Evolutionary conservation across 2,888 invertebrate species (phyloP), one percentile per base, ranked within the genome.

Genomic region (Chymomyza procnemis): DNA sequence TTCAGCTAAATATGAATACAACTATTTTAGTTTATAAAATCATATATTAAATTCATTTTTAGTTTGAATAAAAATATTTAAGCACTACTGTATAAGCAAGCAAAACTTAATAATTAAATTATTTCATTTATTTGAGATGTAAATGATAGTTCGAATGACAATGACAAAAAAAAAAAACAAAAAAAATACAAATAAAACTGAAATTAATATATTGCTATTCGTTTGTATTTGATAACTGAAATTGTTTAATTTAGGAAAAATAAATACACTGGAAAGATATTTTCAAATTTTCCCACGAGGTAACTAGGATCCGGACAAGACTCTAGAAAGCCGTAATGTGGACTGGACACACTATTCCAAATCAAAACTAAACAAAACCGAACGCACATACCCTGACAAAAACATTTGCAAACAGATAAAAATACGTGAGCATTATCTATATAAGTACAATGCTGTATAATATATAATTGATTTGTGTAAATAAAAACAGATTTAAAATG

Each of bases 231-330:
- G 60, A 74, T 67, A 66, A 73, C 71, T 76, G 67, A 71, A 71
- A 71, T 76, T 69, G 70, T 74, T 76, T 74, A 41, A 79, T 73
- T 46, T 75, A 73, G 75, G 68, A 62, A 47, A 48, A 52, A 22
- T 18, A 52, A 58, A 21, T 59, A 71, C 69, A n/a, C 67, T 71
- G 74, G 77, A 78, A 60, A 55, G 59, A 55, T 77, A 69, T 71
- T 75, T 71, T 69, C 66, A 74, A 66, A 21, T 54, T 21, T 71
- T 61, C 6, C 16, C 47, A n/a, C 46, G 21, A 67, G 16, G 30
- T 12, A 57, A 57, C 3, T 21, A 66, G 64, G 70, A 61, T 22
- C 52, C 64, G 57, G 66, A 50, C n/a, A 65, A 34, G 34, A 59
- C 61, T 66, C 63, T 66, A 58, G 64, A 56, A 41, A 41, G 34